Percentiles rank a stretch among this genome's conserved stretches.
These are phyloP conservation scores for Oscheius sp. DNA, from an alignment of 1,140 invertebrate genomes.

Conservation along the genomic window DNA sequence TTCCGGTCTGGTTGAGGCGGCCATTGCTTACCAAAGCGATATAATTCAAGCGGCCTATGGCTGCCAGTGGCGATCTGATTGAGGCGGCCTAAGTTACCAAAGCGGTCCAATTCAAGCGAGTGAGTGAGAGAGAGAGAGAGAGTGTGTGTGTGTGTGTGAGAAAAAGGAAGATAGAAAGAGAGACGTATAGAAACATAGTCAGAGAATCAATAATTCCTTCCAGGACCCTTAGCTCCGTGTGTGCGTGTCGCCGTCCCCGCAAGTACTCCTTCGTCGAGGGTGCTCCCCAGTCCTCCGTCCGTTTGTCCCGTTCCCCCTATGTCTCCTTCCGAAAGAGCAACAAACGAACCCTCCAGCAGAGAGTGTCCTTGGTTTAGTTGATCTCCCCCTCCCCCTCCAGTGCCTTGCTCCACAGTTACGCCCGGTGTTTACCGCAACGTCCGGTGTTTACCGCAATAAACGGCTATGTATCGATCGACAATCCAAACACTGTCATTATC, in stretches of 20 bases:
- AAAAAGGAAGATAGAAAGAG: too few relatives aligned
- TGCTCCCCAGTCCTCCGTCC: conserved; percentile 2
- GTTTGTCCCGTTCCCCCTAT: conserved; percentile 26
- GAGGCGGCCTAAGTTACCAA: not conserved
- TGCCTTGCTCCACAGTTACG: too few relatives aligned
- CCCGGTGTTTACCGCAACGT: too few relatives aligned
- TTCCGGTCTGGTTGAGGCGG: not conserved
- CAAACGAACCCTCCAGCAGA: not conserved
- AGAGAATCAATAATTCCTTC: too few relatives aligned
- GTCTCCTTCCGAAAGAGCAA: conserved; percentile 31
- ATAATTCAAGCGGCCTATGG: too few relatives aligned
- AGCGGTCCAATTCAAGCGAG: not conserved
- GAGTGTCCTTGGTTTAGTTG: not conserved
- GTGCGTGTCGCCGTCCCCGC: not conserved
- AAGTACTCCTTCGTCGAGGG: not conserved
- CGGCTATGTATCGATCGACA: conserved; percentile 1
- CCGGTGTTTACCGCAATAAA: too few relatives aligned
- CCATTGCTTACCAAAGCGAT: too few relatives aligned
- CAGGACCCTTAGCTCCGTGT: not conserved
- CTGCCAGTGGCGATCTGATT: too few relatives aligned
- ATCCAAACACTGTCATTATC: not conserved
- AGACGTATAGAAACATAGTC: too few relatives aligned
- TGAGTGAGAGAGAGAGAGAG: too few relatives aligned
- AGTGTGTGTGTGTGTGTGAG: too few relatives aligned
- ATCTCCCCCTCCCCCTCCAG: not conserved